A percentile compares a stretch with the other conserved stretches of the same genome.
These are phyloP conservation scores for Calliopsis andreniformis DNA, from an alignment of 1,140 invertebrate species.

Conservation along the genomic window DNA sequence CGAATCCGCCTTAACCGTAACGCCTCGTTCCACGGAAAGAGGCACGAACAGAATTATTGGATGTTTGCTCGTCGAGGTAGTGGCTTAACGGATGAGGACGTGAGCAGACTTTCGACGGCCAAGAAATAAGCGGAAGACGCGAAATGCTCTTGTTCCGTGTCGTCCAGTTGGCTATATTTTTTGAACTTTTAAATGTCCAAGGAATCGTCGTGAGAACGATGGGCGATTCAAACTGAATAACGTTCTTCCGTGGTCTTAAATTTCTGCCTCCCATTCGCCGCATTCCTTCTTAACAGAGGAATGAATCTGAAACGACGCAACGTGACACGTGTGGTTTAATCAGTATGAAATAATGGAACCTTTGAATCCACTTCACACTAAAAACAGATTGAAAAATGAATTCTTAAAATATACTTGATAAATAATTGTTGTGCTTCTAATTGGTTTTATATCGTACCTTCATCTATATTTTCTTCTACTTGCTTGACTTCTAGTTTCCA, in stretches of 20 bases:
- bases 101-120: slow-evolving; percentile 59
- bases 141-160: slow-evolving; percentile 35
- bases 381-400: too few species aligned
- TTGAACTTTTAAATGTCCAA: slow-evolving; percentile 42
- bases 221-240: background rate
- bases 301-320: too few species aligned
- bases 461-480: too few species aligned
- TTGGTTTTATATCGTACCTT: too few species aligned
- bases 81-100: slow-evolving; percentile 65
- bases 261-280: background rate
- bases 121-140: slow-evolving; percentile 52
- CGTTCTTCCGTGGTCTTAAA: slow-evolving; percentile 8
- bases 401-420: too few species aligned
- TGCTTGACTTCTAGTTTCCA: too few species aligned
- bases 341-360: too few species aligned
- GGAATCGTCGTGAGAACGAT: slow-evolving; percentile 41
- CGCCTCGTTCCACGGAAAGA: slow-evolving; percentile 52
- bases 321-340: too few species aligned
- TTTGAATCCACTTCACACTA: too few species aligned
- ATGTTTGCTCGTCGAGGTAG: slow-evolving; percentile 65
- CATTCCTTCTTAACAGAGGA: too few species aligned
- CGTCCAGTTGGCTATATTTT: slow-evolving; percentile 39
- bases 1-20: slow-evolving; percentile 53
- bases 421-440: too few species aligned
- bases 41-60: slow-evolving; percentile 65